Evolutionary conservation across 1,140 invertebrate genomes (phyloP), one percentile per base, ranked within the genome.

Genomic region (Euschistus heros): DNA sequence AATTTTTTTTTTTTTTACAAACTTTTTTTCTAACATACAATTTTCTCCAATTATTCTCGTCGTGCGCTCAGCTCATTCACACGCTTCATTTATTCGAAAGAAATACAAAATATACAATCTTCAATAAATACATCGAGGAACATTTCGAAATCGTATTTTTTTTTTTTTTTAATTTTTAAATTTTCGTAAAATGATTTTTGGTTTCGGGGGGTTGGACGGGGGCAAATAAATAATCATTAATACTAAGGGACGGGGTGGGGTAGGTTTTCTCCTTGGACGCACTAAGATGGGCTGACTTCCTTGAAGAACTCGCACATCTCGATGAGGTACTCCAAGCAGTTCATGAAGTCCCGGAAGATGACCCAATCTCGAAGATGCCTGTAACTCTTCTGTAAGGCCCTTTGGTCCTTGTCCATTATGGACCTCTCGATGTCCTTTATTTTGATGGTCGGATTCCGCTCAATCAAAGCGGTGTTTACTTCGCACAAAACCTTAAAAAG

Each of bases 271-370:
- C 8, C 1, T 6, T 2, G 33, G 10, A 6, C 6, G 10, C 33
- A 37, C 33, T 37, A 37, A 6, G 33, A 37, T 10, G 1, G 10
- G 8, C 6, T 13, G 1, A 6, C 13, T 6, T 1, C n/a, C 54
- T 62, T 64, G 33, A 80, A 71, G 68, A 78, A 72, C 20, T 77
- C 73, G 71, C 84, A 83, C 33, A 81, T 76, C 64, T 84, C 72
- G 8, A 77, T 72, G 13, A 84, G 74, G 71, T 82, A 85, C 62
- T 85, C 78, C 14, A 86, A 74, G 0, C 78, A 77, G 69, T 81
- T 82, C 74, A 85, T 80, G 74, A 84, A 86, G 69, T 86, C 84
- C 37, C 83, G 76, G 69, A 83, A 80, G 66, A 87, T 85, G 30
- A 86, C 46, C 78, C 81, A 86, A 72, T 86, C 83, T 17, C 85